Evolutionary conservation across 2,113 vertebrate species (phyloP).

Genomic region (Myrmophylax atrothorax): DNA sequence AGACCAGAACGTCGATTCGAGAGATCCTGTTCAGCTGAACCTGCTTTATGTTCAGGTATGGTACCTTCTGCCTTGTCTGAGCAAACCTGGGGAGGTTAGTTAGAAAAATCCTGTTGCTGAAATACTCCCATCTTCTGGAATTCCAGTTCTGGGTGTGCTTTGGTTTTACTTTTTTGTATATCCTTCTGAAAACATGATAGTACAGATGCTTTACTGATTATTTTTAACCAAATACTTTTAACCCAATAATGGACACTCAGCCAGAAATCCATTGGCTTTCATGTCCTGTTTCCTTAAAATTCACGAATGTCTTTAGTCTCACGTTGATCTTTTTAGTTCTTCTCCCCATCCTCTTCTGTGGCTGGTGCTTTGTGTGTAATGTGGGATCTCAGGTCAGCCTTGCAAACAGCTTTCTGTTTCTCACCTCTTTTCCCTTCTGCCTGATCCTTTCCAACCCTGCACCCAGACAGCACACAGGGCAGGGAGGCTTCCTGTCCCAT

Average conservation of each 20-base stretch:
- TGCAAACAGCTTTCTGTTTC: neutral
- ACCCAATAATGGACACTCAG: neutral
- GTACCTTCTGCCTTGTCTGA: neutral
- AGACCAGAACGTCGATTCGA: conserved; percentile 96
- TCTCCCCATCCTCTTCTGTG: neutral
- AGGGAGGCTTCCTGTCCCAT: neutral
- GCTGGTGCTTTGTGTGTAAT: neutral
- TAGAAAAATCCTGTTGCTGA: neutral
- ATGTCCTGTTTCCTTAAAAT: neutral
- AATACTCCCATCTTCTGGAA: neutral
- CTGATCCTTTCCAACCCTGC: neutral
- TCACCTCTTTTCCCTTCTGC: neutral
- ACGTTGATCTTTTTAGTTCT: neutral
- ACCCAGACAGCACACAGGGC: neutral
- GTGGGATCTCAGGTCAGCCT: neutral
- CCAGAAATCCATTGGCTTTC: neutral
- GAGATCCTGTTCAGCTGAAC: conserved; percentile 97
- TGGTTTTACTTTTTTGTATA: neutral
- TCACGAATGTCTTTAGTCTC: neutral
- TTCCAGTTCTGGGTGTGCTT: neutral
- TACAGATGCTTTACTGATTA: neutral
- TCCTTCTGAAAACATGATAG: neutral
- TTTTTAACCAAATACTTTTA: neutral
- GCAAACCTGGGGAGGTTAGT: neutral
- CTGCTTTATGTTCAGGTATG: conserved; percentile 96